Conservation (phyloP, 2,113 vertebrate genomes). For the Recurvirostra avosetta region DNA sequence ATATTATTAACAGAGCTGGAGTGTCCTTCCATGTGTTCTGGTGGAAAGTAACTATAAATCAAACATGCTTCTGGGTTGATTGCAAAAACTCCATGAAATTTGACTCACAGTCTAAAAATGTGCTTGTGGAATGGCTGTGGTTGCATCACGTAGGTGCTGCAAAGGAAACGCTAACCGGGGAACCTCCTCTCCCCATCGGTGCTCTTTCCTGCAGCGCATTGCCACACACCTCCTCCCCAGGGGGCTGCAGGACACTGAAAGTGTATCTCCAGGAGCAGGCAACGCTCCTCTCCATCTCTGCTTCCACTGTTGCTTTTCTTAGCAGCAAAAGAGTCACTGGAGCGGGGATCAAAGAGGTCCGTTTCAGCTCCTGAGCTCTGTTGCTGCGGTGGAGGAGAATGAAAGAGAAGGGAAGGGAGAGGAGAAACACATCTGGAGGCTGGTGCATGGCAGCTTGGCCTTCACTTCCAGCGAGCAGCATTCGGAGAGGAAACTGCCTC, state of each 20-base stretch:
- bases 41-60: constrained; percentile 27
- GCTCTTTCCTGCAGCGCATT: neutral
- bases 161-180: neutral
- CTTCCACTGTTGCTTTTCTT: neutral
- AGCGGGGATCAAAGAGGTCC: neutral
- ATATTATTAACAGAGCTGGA: neutral
- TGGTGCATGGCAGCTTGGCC: neutral
- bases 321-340: neutral
- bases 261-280: neutral
- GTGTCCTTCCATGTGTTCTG: neutral
- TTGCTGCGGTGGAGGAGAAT: neutral
- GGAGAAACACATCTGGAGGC: constrained; percentile 27
- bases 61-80: neutral
- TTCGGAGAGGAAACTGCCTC: constrained; percentile 45
- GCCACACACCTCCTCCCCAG: neutral
- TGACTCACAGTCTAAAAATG: constrained; percentile 76
- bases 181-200: neutral
- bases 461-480: neutral
- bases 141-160: constrained; percentile 31
- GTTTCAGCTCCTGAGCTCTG: neutral
- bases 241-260: neutral
- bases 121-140: constrained; percentile 16
- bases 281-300: neutral
- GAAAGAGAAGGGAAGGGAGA: neutral
- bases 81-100: constrained; percentile 20